These are phyloP conservation scores for Thymelicus sylvestris DNA, from an alignment of 2,888 invertebrate species.

Conservation along the genomic window DNA sequence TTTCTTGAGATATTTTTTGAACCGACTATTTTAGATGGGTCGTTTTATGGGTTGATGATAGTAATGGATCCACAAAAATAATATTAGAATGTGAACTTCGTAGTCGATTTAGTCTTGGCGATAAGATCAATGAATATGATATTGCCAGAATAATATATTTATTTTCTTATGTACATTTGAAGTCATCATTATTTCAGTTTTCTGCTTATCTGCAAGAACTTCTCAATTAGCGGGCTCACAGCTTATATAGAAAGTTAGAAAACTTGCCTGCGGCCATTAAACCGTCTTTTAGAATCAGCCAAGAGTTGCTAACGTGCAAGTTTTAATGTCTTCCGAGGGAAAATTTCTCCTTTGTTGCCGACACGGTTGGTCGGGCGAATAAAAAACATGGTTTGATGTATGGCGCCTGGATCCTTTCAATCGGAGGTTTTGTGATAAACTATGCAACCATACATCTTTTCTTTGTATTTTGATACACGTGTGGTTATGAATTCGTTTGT, in stretches of 20 bases:
- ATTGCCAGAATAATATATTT: neutral
- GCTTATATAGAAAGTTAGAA: constrained; percentile 57
- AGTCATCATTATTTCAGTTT: constrained; percentile 30
- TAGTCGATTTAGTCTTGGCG: too few species aligned
- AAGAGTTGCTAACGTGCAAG: constrained; percentile 62
- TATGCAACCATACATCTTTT: constrained; percentile 30
- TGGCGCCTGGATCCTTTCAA: constrained; percentile 34
- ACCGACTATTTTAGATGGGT: too few species aligned
- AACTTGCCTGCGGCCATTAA: constrained; percentile 60
- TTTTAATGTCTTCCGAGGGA: constrained; percentile 69
- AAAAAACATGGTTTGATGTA: constrained; percentile 53
- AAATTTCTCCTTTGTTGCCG: constrained; percentile 61
- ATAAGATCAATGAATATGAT: too few species aligned
- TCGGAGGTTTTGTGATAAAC: constrained; percentile 25
- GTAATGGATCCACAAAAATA: too few species aligned
- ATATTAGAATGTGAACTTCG: too few species aligned
- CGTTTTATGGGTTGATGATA: too few species aligned
- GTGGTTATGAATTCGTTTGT: constrained; percentile 16
- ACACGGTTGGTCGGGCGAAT: constrained; percentile 53
- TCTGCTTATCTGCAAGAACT: constrained; percentile 49
- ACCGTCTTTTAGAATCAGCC: constrained; percentile 54
- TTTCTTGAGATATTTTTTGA: too few species aligned
- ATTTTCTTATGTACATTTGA: neutral
- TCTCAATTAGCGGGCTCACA: constrained; percentile 65
- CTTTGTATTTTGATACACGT: constrained; percentile 15